phyloP scores from a whole-genome alignment of 2,888 invertebrate species.

The Ochropleura plecta region DNA sequence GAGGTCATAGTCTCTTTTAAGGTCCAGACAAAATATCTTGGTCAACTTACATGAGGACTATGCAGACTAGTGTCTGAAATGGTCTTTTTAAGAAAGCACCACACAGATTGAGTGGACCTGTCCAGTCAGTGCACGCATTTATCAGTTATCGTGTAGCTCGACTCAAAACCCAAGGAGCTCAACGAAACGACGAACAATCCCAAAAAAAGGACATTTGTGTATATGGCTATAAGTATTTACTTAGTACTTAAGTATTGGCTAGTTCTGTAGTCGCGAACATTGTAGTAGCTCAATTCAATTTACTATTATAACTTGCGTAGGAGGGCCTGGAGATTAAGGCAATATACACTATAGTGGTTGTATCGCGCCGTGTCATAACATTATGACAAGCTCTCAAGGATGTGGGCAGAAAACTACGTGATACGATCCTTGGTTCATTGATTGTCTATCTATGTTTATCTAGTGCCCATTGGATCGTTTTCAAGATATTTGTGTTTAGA shows the following conservation, averaged over 20 bases:
- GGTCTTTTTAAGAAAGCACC: no score
- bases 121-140: no score
- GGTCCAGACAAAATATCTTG: no score
- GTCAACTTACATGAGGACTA: no score
- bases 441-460: neutral
- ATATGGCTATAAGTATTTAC: neutral
- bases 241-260: neutral
- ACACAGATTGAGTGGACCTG: no score
- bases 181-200: no score
- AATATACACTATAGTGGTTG: conserved; percentile 22
- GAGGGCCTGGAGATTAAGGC: conserved; percentile 48
- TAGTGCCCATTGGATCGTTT: neutral
- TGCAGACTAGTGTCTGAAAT: no score
- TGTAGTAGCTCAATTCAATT: conserved; percentile 60
- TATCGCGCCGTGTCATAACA: conserved; percentile 48
- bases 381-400: conserved; percentile 50
- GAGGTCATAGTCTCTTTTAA: no score
- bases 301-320: conserved; percentile 62
- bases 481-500: neutral
- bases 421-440: conserved; percentile 19
- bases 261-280: conserved; percentile 32
- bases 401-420: conserved; percentile 39
- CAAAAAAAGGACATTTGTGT: no score
- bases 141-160: no score
- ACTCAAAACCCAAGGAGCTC: no score